Percentiles rank a stretch among this genome's conserved stretches.
Conservation (phyloP, 2,888 invertebrate genomes). For the Ditylenchus weischeri region DNA sequence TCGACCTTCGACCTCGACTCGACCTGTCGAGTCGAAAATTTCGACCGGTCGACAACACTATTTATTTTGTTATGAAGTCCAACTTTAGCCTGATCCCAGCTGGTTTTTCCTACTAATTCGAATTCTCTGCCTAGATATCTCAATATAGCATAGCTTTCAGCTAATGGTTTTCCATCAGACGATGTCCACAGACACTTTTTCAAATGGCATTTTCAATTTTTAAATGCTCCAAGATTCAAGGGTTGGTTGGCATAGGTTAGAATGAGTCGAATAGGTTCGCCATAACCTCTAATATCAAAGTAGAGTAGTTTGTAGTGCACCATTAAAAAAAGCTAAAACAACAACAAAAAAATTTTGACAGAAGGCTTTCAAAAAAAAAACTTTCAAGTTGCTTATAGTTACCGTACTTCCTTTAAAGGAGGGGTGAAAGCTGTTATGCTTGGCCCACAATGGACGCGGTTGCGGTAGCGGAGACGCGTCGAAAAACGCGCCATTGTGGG, state of each 20-base stretch:
- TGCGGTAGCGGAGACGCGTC: no score
- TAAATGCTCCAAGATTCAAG: not conserved
- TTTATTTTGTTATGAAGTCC: no score
- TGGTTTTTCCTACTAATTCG: not conserved
- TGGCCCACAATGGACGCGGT: no score
- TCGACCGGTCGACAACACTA: no score
- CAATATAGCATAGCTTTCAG: not conserved
- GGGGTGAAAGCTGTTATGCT: no score
- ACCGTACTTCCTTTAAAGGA: no score
- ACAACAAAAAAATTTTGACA: not conserved
- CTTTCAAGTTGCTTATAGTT: no score
- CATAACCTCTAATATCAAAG: not conserved
- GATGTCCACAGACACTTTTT: not conserved
- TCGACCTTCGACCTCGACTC: no score
- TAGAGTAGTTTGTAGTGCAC: constrained; percentile 1
- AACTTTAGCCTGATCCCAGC: constrained; percentile 4
- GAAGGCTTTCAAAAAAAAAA: not conserved
- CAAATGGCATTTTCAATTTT: not conserved
- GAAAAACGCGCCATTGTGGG: no score
- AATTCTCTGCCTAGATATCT: not conserved
- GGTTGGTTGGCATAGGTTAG: not conserved
- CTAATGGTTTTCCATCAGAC: not conserved
- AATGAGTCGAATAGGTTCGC: constrained; percentile 1
- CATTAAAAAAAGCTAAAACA: not conserved
- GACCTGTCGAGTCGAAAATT: no score